Percentiles rank a stretch among this genome's conserved stretches.
Conservation (phyloP, 1,140 invertebrate genomes). For the Drosophila erecta region DNA sequence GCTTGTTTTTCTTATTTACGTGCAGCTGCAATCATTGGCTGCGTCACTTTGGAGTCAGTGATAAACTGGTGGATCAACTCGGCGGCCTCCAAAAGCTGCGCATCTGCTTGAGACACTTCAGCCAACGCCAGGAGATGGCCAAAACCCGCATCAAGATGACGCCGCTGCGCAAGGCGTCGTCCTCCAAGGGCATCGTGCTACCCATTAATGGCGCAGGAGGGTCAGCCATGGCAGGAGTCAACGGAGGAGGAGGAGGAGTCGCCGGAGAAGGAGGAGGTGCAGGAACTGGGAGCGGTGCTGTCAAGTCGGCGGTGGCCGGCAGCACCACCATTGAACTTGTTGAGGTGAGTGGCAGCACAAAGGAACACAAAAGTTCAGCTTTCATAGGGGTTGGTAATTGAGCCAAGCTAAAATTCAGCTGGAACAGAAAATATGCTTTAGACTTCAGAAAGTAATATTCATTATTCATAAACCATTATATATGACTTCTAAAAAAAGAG, state of each 20-base stretch:
- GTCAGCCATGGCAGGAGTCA: not conserved
- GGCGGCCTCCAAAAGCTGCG: slow-evolving; percentile 72
- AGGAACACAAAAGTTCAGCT: not conserved
- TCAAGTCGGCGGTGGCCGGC: slow-evolving; percentile 52
- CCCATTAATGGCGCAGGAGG: slow-evolving; percentile 4
- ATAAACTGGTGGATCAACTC: slow-evolving; percentile 55
- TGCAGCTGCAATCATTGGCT: slow-evolving; percentile 75
- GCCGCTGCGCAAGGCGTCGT: slow-evolving; percentile 61
- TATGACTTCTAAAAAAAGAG: too few species aligned
- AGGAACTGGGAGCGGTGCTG: slow-evolving; percentile 19
- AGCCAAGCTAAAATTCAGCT: not conserved
- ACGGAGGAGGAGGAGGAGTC: not conserved
- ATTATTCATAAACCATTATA: not conserved
- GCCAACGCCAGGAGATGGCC: slow-evolving; percentile 68
- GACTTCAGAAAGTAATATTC: not conserved
- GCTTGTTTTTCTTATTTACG: slow-evolving; percentile 9
- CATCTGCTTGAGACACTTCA: slow-evolving; percentile 71
- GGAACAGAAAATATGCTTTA: not conserved
- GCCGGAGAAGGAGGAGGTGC: slow-evolving; percentile 3
- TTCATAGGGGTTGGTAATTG: not conserved
- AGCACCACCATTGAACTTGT: slow-evolving; percentile 59
- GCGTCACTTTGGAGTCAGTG: slow-evolving; percentile 58
- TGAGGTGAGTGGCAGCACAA: slow-evolving; percentile 45
- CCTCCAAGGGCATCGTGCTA: slow-evolving; percentile 49
- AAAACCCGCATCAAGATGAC: slow-evolving; percentile 82